Base-by-base conservation (phyloP, 53 echinoderm and acorn worm genomes). In the Glandiceps talaboti region DNA sequence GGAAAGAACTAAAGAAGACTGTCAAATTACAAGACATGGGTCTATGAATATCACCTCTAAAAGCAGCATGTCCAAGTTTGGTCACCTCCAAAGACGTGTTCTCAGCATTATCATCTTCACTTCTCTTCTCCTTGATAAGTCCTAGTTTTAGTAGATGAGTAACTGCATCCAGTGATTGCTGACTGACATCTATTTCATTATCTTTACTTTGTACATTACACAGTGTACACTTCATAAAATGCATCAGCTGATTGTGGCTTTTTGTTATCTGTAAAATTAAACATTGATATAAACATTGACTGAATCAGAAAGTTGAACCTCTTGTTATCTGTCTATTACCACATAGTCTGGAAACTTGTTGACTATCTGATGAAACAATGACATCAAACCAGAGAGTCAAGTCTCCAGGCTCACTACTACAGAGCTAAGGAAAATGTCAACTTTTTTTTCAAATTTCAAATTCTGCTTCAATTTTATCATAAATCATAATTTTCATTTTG, bases 141-240 rank as follows among this genome's bases (percentile, higher is more conserved):
- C 80, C 26, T 32, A 89, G 73, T 1, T 91, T 89, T 0, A 89
- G 31, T 33, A 94, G 84, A 28, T 88, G 89, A 33, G 79, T 79
- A 31, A 94, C 45, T 0, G 90, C 91, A 72, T 84, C 78, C 30
- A 33, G 75, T 0, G 91, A 83, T 14, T 85, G 84, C 1, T 76
- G 75, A 1, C 75, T 28, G 26, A 89, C 77, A 29, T 94, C 87
- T 6, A 73, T 76, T 14, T 91, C 89, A 14, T 75, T 80, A 29
- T 83, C 79, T 1, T 33, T 64, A 30, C 87, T 87, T 79, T 91
- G 94, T n/a, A 94, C 82, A n/a, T 91, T 91, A 29, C 87, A 87
- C 28, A 94, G 86, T 20, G 94, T 94, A 27, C 78, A 81, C 73
- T 76, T 75, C 88, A 94, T 94, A 86, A 94, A 94, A n/a, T 81